Evolutionary conservation across 2,113 vertebrate genomes (phyloP), one percentile per base, ranked within the genome.

Genomic region (Cercocebus atys): DNA sequence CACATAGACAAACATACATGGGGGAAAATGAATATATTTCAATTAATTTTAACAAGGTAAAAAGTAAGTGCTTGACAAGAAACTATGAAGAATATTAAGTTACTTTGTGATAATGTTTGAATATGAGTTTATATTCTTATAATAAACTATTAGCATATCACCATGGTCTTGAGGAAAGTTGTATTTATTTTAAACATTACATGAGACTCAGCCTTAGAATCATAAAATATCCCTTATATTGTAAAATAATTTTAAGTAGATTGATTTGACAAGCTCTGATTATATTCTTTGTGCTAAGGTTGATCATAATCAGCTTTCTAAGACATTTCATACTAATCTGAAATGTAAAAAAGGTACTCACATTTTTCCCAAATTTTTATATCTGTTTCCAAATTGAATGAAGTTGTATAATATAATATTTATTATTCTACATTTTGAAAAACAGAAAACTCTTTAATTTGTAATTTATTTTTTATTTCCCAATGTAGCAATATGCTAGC

Each of bases 101-200:
- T 40, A 47, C 79, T 88, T 27, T 79, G 4, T 57, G 5, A 82
- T 72, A 89, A 86, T 85, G 4, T 32, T 76, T 89, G 8, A 85
- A 73, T 88, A 73, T 88, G 30, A 83, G 40, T 72, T 57, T 52
- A 55, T 20, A 61, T 20, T 12, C n/a, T 88, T 50, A 38, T 55
- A 72, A 84, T 82, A 70, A 93, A 57, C 16, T 61, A 83, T 23
- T 75, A 47, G 75, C 30, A 45, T 55, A 81, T 84, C 83, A 83
- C 2, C 10, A 45, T 20, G 2, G 2, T 70, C 47, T 55, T 80
- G 17, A 83, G 22, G 40, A 45, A 78, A 8, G 35, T 50, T 91
- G 11, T 75, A 66, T n/a, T 91, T 95, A 91, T 88, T 80, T 86
- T 80, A 94, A 93, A 32, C 11, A 92, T 64, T 88, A 68, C 35